Conservation (phyloP, 1,140 invertebrate species). For the Bombus picipes region DNA sequence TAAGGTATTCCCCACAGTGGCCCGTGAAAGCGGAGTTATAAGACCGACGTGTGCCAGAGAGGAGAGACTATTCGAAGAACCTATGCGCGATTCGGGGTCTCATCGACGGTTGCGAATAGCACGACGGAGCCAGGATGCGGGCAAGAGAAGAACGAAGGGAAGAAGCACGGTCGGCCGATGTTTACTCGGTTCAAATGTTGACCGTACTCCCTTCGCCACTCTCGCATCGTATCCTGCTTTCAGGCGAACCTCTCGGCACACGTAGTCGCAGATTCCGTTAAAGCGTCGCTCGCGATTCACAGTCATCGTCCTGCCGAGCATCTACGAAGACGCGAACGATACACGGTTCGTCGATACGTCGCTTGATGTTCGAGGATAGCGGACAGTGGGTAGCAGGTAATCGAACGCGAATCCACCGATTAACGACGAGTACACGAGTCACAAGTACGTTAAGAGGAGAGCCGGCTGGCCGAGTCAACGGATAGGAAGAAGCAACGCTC, state of each 20-base stretch:
- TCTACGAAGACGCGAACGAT: no score
- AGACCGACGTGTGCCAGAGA: conserved; percentile 54
- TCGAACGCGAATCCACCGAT: not conserved
- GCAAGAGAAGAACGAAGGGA: not conserved
- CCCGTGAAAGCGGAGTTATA: conserved; percentile 28
- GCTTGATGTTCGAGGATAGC: not conserved
- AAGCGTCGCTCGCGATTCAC: not conserved
- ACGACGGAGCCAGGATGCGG: no score
- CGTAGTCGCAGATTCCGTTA: conserved; percentile 9
- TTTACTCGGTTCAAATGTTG: conserved; percentile 77
- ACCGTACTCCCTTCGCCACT: conserved; percentile 69
- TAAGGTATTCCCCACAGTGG: conserved; percentile 56
- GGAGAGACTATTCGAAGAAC: conserved; percentile 64
- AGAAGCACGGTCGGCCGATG: conserved; percentile 57
- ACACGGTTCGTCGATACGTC: not conserved
- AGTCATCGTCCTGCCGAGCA: not conserved
- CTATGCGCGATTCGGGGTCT: conserved; percentile 54
- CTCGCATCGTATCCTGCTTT: conserved; percentile 72
- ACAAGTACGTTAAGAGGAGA: not conserved
- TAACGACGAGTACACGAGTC: not conserved
- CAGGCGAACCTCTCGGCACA: conserved; percentile 64
- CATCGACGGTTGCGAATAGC: conserved; percentile 43
- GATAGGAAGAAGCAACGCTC: not conserved
- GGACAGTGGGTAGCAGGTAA: not conserved
- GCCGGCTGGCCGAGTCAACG: not conserved